A percentile compares a stretch with the other conserved stretches of the same genome.
These are phyloP conservation scores for Doris montereyensis DNA, from an alignment of 2,888 invertebrate species.

Conservation along the genomic window DNA sequence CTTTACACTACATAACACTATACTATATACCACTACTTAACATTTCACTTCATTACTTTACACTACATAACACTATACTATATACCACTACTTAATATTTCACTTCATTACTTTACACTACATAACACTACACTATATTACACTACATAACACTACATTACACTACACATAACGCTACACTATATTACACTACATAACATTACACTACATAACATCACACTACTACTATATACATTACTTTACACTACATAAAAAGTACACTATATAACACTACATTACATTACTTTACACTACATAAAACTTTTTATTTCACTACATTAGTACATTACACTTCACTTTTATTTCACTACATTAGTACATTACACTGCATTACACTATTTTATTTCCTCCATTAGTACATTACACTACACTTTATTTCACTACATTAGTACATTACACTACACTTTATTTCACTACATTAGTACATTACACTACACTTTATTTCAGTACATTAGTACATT, in stretches of 20 bases:
- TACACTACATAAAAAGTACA: slow-evolving; percentile 11
- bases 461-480: neutral
- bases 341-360: no score
- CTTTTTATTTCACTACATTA: neutral
- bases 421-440: neutral
- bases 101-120: neutral
- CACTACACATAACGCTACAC: neutral
- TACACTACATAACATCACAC: neutral
- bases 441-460: neutral
- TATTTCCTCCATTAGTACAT: neutral
- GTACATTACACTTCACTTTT: neutral
- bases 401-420: neutral
- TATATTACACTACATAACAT: neutral
- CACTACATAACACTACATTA: neutral
- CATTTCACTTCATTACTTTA: neutral
- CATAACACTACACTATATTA: neutral
- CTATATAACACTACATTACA: slow-evolving; percentile 21
- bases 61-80: neutral
- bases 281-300: slow-evolving; percentile 20
- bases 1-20: neutral
- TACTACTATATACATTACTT: neutral
- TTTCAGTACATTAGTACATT: neutral
- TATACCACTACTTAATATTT: neutral
- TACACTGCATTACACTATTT: neutral
- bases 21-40: neutral